phyloP scores from a whole-genome alignment of 2,113 vertebrate genomes.

The Python bivittatus region DNA sequence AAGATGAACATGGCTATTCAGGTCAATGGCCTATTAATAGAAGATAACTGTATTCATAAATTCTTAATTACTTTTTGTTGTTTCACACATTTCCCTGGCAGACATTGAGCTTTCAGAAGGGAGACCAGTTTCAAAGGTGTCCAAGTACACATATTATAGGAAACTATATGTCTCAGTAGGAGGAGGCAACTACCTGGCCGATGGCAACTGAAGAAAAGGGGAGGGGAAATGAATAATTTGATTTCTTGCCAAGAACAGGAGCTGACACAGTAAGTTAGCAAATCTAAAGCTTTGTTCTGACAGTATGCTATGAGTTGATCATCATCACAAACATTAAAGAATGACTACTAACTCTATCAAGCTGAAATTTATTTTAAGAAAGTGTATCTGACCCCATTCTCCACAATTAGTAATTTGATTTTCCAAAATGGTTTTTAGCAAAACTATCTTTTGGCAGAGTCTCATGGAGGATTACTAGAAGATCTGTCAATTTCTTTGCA shows the following conservation, averaged over 20 bases:
- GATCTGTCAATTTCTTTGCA: neutral
- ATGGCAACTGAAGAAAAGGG: neutral
- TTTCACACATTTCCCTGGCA: constrained; percentile 55
- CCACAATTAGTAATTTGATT: neutral
- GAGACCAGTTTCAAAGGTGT: constrained; percentile 6
- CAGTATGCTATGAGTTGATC: neutral
- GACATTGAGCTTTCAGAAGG: constrained; percentile 19
- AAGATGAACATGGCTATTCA: constrained; percentile 50
- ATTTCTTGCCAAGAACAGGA: neutral
- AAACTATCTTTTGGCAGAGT: neutral
- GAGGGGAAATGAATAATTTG: neutral
- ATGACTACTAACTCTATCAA: neutral
- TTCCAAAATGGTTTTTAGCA: neutral
- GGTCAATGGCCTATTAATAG: constrained; percentile 69
- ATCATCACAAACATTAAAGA: neutral
- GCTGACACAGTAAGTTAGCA: neutral
- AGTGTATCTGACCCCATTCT: constrained; percentile 23
- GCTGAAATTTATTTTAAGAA: neutral
- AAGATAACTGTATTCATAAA: constrained; percentile 70
- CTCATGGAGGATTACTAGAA: too few species aligned
- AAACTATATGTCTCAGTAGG: constrained; percentile 21
- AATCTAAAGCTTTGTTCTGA: neutral
- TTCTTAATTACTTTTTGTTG: constrained; percentile 69
- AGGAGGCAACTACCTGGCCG: neutral
- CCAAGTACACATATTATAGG: constrained; percentile 1